These are phyloP conservation scores for Calliphora vomitoria DNA, from an alignment of 2,888 invertebrate species.

Conservation along the genomic window DNA sequence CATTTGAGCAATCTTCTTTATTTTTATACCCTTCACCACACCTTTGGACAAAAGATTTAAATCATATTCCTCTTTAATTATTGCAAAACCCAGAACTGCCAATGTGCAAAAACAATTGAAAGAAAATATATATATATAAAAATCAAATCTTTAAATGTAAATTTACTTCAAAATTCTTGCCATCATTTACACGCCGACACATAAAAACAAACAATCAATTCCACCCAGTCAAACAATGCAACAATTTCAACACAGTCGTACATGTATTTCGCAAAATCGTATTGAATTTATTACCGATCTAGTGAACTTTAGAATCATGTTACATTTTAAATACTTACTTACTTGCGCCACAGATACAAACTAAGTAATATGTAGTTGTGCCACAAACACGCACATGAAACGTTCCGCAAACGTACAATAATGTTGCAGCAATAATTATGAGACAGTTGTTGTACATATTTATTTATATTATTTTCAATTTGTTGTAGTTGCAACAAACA, in stretches of 20 bases:
- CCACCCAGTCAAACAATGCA: not conserved
- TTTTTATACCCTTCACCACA: too few relatives aligned
- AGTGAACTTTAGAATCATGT: constrained; percentile 39
- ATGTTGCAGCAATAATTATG: constrained; percentile 6
- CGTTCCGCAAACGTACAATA: not conserved
- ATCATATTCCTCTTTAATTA: too few relatives aligned
- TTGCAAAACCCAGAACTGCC: too few relatives aligned
- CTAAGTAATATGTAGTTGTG: not conserved
- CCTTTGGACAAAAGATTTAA: too few relatives aligned
- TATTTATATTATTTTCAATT: not conserved
- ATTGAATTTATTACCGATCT: constrained; percentile 60
- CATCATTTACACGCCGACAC: not conserved
- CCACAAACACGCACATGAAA: constrained; percentile 10
- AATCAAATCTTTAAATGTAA: not conserved
- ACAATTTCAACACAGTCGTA: not conserved
- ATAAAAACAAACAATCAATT: constrained; percentile 6
- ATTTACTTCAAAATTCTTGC: not conserved
- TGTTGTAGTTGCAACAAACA: not conserved
- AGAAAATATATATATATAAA: not conserved
- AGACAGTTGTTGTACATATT: not conserved
- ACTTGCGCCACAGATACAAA: not conserved
- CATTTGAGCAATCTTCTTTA: too few relatives aligned
- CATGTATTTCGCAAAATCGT: constrained; percentile 10
- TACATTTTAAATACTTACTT: constrained; percentile 25
- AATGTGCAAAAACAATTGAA: too few relatives aligned